These are phyloP conservation scores for Listronotus oregonensis DNA, from an alignment of 1,140 invertebrate genomes.

Conservation along the genomic window DNA sequence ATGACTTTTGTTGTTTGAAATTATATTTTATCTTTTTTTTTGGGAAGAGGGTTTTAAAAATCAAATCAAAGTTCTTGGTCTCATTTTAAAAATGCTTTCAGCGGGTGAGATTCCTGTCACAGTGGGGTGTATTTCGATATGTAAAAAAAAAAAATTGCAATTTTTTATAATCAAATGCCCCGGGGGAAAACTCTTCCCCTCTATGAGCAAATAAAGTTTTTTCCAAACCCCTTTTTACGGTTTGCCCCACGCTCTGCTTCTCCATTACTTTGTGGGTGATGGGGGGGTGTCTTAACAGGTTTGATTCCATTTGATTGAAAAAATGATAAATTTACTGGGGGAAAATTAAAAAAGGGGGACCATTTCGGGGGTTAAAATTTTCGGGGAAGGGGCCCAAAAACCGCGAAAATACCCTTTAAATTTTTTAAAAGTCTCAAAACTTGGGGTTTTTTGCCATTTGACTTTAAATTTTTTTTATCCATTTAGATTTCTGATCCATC, in stretches of 20 bases:
- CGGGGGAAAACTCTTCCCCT: no score
- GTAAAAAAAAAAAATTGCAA: constrained; percentile 17
- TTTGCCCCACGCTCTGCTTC: constrained; percentile 51
- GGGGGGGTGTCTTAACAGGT: no score
- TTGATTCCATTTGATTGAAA: constrained; percentile 52
- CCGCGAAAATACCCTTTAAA: constrained; percentile 27
- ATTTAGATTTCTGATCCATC: constrained; percentile 29
- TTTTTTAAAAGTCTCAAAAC: constrained; percentile 23
- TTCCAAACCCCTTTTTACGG: constrained; percentile 7
- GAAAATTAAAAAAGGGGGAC: constrained; percentile 54
- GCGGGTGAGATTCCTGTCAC: background rate
- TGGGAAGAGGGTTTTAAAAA: background rate
- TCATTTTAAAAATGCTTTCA: constrained; percentile 1
- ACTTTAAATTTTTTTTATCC: constrained; percentile 30
- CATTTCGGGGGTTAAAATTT: constrained; percentile 56
- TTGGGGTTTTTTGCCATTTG: constrained; percentile 17
- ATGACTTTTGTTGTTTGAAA: background rate
- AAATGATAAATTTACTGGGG: constrained; percentile 45
- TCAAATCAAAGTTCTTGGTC: background rate
- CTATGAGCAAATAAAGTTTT: background rate
- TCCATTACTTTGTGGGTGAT: constrained; percentile 56
- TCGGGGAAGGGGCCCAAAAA: constrained; percentile 53
- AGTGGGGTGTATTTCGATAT: background rate
- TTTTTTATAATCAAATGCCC: background rate
- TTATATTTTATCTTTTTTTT: background rate